A percentile compares a stretch with the other conserved stretches of the same genome.
Evolutionary conservation across 2,797 vertebrate species (phyloP).

Genomic region (Threskiornis aethiopicus): DNA sequence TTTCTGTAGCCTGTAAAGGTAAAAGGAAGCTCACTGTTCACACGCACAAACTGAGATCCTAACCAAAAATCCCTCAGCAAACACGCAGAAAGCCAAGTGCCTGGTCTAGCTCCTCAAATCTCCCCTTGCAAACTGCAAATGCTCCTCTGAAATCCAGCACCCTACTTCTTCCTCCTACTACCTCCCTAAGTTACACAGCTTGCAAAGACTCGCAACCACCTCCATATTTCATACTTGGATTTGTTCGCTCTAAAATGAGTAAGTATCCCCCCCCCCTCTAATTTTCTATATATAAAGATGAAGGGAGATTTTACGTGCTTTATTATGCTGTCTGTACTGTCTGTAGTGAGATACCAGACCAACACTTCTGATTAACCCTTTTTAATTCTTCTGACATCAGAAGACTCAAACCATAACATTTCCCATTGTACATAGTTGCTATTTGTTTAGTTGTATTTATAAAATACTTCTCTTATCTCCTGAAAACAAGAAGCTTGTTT

Average conservation of each 20-base stretch:
- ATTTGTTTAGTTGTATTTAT: background rate
- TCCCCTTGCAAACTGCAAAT: background rate
- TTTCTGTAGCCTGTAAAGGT: background rate
- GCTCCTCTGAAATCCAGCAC: background rate
- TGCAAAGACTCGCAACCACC: background rate
- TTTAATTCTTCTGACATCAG: background rate
- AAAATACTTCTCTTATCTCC: background rate
- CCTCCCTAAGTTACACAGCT: background rate
- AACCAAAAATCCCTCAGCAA: background rate
- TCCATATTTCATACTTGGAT: background rate
- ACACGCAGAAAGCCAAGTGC: background rate
- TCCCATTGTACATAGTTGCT: background rate
- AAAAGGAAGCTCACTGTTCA: background rate
- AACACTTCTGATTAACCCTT: background rate
- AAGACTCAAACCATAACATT: background rate
- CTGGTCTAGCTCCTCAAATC: rapidly evolving
- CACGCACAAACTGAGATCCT: rapidly evolving
- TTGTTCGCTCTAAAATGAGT: background rate
- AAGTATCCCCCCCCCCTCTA: background rate
- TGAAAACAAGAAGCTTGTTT: background rate
- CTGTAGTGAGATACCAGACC: background rate
- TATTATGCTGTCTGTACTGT: background rate
- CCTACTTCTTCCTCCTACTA: background rate
- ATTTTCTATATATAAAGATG: background rate
- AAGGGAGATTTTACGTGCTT: background rate